These are phyloP conservation scores for Conchocele bisecta DNA, from an alignment of 2,888 invertebrate genomes.

Conservation along the genomic window DNA sequence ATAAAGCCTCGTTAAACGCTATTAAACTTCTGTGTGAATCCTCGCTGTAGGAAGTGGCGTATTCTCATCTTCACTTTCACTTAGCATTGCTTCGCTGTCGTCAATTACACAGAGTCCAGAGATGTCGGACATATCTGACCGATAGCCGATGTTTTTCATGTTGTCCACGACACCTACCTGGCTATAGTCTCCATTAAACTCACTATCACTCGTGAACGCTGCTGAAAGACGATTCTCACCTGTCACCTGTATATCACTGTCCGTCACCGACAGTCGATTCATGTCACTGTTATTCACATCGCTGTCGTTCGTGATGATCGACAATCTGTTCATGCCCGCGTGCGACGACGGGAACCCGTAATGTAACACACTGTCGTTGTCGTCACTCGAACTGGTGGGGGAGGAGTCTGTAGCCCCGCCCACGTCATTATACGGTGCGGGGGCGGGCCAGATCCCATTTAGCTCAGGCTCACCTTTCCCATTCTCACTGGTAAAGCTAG, in stretches of 20 bases:
- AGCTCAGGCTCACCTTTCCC: conserved; percentile 45
- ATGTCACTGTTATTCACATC: conserved; percentile 38
- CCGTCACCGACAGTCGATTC: conserved; percentile 25
- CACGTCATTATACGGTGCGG: conserved; percentile 45
- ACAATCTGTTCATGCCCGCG: conserved; percentile 50
- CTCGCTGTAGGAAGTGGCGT: conserved; percentile 60
- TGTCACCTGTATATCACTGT: background rate
- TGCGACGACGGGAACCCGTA: conserved; percentile 78
- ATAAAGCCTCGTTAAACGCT: too few relatives aligned
- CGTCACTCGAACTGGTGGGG: conserved; percentile 55
- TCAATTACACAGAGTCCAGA: conserved; percentile 96
- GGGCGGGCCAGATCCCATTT: conserved; percentile 49
- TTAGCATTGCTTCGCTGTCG: conserved; percentile 83
- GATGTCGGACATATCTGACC: conserved; percentile 88
- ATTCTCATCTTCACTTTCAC: conserved; percentile 76
- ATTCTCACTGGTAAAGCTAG: conserved; percentile 55
- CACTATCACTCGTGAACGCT: conserved; percentile 66
- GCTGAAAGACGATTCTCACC: conserved; percentile 43
- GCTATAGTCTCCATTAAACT: conserved; percentile 84
- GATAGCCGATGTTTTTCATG: conserved; percentile 87
- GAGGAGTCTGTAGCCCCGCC: conserved; percentile 36
- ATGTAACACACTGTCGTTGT: conserved; percentile 76
- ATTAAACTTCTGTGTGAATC: conserved; percentile 54
- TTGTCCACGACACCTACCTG: conserved; percentile 85
- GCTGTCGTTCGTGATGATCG: conserved; percentile 55